Base-by-base conservation (phyloP, 2,113 vertebrate species). In the Pimephales promelas region DNA sequence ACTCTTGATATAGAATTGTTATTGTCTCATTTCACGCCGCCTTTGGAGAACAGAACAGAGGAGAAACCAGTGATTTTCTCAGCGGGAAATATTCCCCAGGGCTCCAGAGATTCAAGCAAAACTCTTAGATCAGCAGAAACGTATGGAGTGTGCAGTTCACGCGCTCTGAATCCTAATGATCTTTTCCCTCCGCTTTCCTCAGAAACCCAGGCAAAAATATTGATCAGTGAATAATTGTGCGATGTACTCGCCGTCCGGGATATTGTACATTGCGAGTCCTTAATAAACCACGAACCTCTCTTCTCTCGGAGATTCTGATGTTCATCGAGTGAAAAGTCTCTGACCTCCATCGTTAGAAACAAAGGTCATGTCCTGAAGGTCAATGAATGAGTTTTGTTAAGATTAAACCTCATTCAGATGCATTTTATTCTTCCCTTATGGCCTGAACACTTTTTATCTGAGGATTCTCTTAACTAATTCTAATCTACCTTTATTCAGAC, bases 331-430 rank as follows among this genome's bases (percentile, higher is more conserved):
- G 13, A 43, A 43, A 71, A 43, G 10, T 0, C 18, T 43, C 68
- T 4, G 59, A 79, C 24, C n/a, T 28, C 9, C 57, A 61, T 49
- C 40, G 34, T 47, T 80, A 80, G 43, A 16, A n/a, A 49, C 49
- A 66, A 80, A 80, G 78, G 78, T 80, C 78, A 80, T 22, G n/a
- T 10, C 18, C 59, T 64, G 59, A 79, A 79, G 77, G 78, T 80
- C 78, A 22, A 28, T 22, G 22, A 43, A 47, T 1, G 57, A 79
- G 56, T 64, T 64, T 14, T 18, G 11, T 3, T 16, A 9, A 74
- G 45, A 28, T 52, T 74, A 10, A 52, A 49, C 24, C 8, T 52
- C 11, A 18, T 11, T 62, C 24, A 45, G 16, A 13, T 59, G 11
- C 0, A n/a, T 78, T 78, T 26, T 18, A 43, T 75, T 2, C 73